Evolutionary conservation across 2,888 invertebrate species (phyloP).

Genomic region (Limnephilus rhombicus): DNA sequence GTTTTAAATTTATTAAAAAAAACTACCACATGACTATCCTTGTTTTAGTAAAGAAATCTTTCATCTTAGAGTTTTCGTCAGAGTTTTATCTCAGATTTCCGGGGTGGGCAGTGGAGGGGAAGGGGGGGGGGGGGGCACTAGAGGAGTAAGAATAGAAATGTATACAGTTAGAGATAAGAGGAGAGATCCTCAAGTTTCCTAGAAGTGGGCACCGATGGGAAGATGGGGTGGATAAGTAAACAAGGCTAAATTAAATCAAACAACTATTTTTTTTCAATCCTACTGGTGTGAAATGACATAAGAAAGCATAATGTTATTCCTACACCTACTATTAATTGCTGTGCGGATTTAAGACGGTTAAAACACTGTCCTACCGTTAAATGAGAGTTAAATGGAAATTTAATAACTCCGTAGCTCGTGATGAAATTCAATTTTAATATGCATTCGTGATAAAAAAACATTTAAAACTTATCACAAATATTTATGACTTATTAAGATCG

Average conservation of each 20-base stretch:
- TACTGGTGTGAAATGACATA: background rate
- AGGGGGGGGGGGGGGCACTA: background rate
- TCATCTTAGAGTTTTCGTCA: too few species aligned
- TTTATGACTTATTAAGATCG: too few species aligned
- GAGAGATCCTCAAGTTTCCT: background rate
- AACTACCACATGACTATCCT: too few species aligned
- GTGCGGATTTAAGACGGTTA: too few species aligned
- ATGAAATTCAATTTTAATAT: too few species aligned
- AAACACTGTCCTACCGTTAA: background rate
- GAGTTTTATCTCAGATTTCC: too few species aligned
- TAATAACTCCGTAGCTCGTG: background rate
- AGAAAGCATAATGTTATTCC: background rate
- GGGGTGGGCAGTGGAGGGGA: too few species aligned
- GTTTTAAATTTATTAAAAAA: too few species aligned
- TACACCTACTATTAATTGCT: too few species aligned
- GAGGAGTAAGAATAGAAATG: conserved; percentile 22
- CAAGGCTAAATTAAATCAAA: background rate
- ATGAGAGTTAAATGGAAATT: background rate
- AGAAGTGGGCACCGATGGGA: background rate
- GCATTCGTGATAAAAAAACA: too few species aligned
- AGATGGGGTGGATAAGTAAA: conserved; percentile 4
- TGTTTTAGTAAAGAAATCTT: too few species aligned
- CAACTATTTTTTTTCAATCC: background rate
- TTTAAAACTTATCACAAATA: too few species aligned
- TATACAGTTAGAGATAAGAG: conserved; percentile 43